phyloP scores from a whole-genome alignment of 2,113 vertebrate genomes.

The Dipodomys ordii region DNA sequence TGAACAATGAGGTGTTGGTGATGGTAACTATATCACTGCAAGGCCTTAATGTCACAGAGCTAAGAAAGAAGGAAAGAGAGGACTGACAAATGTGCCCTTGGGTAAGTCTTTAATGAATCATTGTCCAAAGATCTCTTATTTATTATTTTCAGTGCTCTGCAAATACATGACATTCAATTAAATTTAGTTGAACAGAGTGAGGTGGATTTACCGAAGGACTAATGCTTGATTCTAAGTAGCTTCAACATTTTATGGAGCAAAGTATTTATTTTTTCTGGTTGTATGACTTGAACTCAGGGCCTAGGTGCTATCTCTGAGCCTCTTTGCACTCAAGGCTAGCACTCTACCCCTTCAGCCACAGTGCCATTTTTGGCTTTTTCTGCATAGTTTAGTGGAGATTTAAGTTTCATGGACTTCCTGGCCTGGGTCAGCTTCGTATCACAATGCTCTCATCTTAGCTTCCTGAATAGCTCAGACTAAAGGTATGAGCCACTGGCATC shows the following conservation, averaged over 20 bases:
- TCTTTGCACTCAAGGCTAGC: too few species aligned
- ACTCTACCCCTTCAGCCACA: too few species aligned
- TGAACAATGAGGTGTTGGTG: constrained; percentile 40
- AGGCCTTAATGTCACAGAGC: constrained; percentile 58
- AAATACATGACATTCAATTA: not conserved
- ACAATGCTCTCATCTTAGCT: too few species aligned
- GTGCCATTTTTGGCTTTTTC: too few species aligned
- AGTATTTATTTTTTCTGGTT: not conserved
- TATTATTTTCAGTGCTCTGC: not conserved
- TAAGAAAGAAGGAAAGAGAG: not conserved
- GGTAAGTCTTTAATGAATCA: constrained; percentile 5
- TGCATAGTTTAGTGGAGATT: too few species aligned
- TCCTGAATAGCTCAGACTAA: too few species aligned
- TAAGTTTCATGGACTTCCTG: too few species aligned
- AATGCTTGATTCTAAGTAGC: not conserved
- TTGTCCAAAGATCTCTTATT: not conserved
- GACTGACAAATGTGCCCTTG: not conserved
- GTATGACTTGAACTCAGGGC: too few species aligned
- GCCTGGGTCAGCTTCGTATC: too few species aligned
- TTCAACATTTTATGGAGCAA: not conserved
- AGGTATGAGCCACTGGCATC: too few species aligned
- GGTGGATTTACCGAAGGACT: constrained; percentile 29
- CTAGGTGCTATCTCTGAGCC: too few species aligned
- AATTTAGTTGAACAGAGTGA: not conserved
- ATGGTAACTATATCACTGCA: constrained; percentile 6